Conservation (phyloP, 92 coral and sea anemone genomes). For the Montipora capitata region DNA sequence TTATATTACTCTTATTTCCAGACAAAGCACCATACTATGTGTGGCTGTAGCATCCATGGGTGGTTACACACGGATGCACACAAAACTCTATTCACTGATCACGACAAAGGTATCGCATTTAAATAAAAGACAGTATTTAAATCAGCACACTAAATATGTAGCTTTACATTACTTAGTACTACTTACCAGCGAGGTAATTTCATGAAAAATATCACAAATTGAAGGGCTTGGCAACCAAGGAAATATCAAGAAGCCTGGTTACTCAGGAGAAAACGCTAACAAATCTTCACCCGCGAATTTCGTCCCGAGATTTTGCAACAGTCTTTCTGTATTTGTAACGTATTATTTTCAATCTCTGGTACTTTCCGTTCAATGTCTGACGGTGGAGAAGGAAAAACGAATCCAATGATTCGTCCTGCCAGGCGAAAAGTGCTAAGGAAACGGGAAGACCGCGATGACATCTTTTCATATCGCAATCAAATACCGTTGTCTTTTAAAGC, state of each 20-base stretch:
- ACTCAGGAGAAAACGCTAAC: not conserved
- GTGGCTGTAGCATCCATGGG: too few relatives aligned
- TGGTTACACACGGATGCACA: too few relatives aligned
- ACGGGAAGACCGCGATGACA: slow-evolving; percentile 41
- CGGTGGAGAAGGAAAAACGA: not conserved
- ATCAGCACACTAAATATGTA: too few relatives aligned
- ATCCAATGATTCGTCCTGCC: slow-evolving; percentile 7
- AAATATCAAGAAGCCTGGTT: not conserved
- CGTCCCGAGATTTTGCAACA: not conserved
- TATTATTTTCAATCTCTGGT: not conserved
- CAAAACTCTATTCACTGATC: too few relatives aligned
- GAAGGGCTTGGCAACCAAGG: slow-evolving; percentile 23
- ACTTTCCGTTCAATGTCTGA: slow-evolving; percentile 25
- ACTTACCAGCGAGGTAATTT: not conserved
- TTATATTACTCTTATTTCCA: too few relatives aligned
- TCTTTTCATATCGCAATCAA: slow-evolving; percentile 78
- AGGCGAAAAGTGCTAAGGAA: slow-evolving; percentile 20
- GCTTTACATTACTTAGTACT: too few relatives aligned
- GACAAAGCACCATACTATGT: too few relatives aligned
- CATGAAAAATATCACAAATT: not conserved
- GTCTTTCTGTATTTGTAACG: not conserved
- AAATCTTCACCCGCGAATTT: slow-evolving; percentile 23
- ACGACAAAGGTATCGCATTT: too few relatives aligned
- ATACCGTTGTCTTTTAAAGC: slow-evolving; percentile 75
- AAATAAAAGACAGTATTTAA: too few relatives aligned